phyloP scores from a whole-genome alignment of 2,113 vertebrate genomes.

The Xyrauchen texanus region DNA sequence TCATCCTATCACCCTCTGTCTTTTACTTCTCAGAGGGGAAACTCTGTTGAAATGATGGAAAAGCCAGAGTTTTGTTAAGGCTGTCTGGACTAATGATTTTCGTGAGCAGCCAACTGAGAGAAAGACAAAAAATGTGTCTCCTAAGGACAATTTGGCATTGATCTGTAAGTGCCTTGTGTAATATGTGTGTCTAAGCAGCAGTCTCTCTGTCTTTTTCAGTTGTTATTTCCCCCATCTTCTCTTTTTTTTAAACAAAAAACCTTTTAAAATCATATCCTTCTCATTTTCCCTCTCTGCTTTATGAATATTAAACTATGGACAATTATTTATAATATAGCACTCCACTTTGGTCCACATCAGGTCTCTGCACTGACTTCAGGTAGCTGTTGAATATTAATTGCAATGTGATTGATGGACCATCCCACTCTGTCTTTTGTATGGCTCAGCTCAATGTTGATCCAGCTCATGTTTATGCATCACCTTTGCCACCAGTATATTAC shows the following conservation, averaged over 20 bases:
- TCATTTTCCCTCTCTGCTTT: too few relatives aligned
- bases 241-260: background rate
- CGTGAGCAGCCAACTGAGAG: conserved; percentile 74
- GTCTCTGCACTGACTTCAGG: background rate
- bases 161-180: conserved; percentile 66
- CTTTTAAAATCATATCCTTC: too few relatives aligned
- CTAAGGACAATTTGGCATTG: conserved; percentile 75
- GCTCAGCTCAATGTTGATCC: conserved; percentile 63
- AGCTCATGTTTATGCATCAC: conserved; percentile 76
- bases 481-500: conserved; percentile 54
- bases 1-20: background rate
- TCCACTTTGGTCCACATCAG: too few relatives aligned
- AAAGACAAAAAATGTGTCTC: conserved; percentile 72
- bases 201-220: background rate
- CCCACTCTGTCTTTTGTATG: conserved; percentile 67
- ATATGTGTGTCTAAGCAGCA: conserved; percentile 58
- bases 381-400: conserved; percentile 74
- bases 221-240: background rate
- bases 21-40: conserved; percentile 2
- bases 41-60: conserved; percentile 20
- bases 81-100: conserved; percentile 76
- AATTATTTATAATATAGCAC: too few relatives aligned
- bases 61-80: conserved; percentile 46
- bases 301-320: too few relatives aligned
- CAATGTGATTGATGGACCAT: conserved; percentile 73